Conservation (phyloP, 2,888 invertebrate genomes). For the Camptogramma bilineatum region DNA sequence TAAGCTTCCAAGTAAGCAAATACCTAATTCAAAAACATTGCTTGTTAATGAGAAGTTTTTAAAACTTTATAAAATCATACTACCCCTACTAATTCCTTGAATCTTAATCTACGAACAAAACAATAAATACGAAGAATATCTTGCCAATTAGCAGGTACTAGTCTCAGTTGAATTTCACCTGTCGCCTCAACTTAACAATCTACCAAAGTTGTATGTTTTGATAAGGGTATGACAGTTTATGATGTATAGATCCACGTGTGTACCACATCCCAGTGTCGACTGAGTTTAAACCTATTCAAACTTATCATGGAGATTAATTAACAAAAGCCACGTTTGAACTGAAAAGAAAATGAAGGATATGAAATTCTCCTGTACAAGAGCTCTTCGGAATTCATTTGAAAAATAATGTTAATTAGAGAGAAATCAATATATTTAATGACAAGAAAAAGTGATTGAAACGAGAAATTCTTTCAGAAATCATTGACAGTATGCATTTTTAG, state of each 20-base stretch:
- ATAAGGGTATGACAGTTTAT: conserved; percentile 68
- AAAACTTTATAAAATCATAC: too few species aligned
- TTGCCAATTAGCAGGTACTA: conserved; percentile 6
- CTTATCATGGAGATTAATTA: conserved; percentile 44
- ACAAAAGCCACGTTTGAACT: conserved; percentile 35
- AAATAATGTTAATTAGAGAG: too few species aligned
- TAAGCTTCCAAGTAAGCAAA: too few species aligned
- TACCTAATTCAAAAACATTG: too few species aligned
- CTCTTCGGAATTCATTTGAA: too few species aligned
- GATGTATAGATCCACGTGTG: conserved; percentile 49
- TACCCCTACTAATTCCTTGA: too few species aligned
- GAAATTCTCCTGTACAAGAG: too few species aligned
- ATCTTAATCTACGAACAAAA: neutral
- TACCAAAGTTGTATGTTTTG: conserved; percentile 56
- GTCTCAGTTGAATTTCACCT: conserved; percentile 42
- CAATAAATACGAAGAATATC: conserved; percentile 1
- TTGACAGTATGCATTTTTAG: too few species aligned
- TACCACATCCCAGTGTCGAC: conserved; percentile 43
- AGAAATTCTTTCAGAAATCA: too few species aligned
- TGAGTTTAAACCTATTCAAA: conserved; percentile 47
- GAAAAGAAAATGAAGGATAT: neutral
- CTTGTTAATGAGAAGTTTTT: too few species aligned
- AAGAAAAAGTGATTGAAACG: too few species aligned
- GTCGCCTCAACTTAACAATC: conserved; percentile 53
- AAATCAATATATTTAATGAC: too few species aligned